These are phyloP conservation scores for Leptonema lineaticorne DNA, from an alignment of 1,140 invertebrate species.

Conservation along the genomic window DNA sequence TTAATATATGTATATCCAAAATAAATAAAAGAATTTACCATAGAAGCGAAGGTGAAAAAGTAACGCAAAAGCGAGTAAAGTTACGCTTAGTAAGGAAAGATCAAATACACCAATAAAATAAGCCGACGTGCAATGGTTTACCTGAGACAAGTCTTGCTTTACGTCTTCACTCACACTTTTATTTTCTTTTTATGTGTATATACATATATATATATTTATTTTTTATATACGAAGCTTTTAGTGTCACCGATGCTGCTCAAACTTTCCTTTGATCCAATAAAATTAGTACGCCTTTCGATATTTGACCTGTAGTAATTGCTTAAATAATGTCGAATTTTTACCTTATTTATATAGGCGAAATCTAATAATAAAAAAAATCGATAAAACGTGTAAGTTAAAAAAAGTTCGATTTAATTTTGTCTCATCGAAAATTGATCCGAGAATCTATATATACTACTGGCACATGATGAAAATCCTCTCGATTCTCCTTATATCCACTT, in stretches of 20 bases:
- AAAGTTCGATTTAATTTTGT: neutral
- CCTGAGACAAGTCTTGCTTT: constrained; percentile 1
- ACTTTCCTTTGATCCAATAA: neutral
- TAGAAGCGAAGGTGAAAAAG: too few species aligned
- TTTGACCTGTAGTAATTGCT: too few species aligned
- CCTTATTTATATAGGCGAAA: too few species aligned
- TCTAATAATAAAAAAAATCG: too few species aligned
- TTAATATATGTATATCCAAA: too few species aligned
- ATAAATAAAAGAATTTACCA: too few species aligned
- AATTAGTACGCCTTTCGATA: too few species aligned
- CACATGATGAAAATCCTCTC: constrained; percentile 13
- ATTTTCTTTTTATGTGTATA: neutral
- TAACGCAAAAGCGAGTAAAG: neutral
- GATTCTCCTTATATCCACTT: constrained; percentile 31
- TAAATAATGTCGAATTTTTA: too few species aligned
- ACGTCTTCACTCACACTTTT: neutral
- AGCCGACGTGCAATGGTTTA: constrained; percentile 6
- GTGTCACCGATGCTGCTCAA: neutral
- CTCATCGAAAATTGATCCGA: neutral
- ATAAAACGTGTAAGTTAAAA: too few species aligned
- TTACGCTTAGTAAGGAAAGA: neutral
- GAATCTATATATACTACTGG: neutral
- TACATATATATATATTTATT: neutral
- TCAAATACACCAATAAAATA: constrained; percentile 8
- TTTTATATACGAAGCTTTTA: neutral